Percentiles rank a stretch among this genome's conserved stretches.
phyloP scores from a whole-genome alignment of 35 echinoderm and acorn worm species.

The Holothuria glaberrima region DNA sequence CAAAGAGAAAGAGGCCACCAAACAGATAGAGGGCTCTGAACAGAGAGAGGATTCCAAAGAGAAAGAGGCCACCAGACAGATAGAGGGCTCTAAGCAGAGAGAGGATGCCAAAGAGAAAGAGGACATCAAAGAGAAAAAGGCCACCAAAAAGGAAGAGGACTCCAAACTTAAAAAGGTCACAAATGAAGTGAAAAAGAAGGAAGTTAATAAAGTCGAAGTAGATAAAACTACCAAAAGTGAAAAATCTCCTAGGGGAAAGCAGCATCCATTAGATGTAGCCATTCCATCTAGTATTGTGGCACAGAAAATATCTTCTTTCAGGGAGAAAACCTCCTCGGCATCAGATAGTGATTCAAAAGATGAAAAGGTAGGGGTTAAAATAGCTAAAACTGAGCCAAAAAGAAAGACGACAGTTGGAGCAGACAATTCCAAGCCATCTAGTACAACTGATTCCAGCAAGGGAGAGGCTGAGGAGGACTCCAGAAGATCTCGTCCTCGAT shows the following conservation, averaged over 20 bases:
- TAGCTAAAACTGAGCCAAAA: constrained; percentile 16
- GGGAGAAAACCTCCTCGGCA: constrained; percentile 23
- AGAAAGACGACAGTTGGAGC: not conserved
- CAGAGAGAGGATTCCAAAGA: too few relatives aligned
- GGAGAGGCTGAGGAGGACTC: not conserved
- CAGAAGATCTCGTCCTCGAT: constrained; percentile 1
- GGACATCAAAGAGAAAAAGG: too few relatives aligned
- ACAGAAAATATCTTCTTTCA: constrained; percentile 40
- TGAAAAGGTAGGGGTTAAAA: not conserved
- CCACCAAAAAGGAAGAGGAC: not conserved
- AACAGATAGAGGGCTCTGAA: too few relatives aligned
- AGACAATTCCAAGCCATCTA: not conserved
- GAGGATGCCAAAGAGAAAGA: too few relatives aligned
- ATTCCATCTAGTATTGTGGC: constrained; percentile 48
- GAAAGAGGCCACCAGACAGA: too few relatives aligned
- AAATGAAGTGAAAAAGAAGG: not conserved
- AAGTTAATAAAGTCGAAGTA: not conserved
- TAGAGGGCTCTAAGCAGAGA: too few relatives aligned
- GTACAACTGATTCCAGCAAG: not conserved
- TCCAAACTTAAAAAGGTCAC: not conserved
- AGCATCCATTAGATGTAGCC: constrained; percentile 40
- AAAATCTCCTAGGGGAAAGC: not conserved
- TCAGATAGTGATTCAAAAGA: constrained; percentile 55
- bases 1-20: too few relatives aligned
- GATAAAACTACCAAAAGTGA: not conserved